These are phyloP conservation scores for Bergia puertoricense DNA, from an alignment of 92 coral and sea anemone genomes.

Conservation along the genomic window DNA sequence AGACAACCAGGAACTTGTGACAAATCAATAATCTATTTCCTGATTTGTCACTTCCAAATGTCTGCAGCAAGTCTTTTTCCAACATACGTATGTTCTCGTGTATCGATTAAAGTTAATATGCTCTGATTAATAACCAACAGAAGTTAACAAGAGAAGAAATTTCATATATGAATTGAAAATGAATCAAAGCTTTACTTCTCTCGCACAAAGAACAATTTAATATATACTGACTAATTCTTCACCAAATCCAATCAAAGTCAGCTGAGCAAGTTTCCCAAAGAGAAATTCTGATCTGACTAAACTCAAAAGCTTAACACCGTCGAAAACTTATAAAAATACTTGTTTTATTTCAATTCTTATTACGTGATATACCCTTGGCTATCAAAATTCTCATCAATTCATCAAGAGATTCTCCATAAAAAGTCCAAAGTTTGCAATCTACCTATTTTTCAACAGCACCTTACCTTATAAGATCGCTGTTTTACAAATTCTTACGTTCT, in stretches of 20 bases:
- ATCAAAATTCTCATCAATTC: conserved; percentile 15
- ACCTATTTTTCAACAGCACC: neutral
- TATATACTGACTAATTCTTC: neutral
- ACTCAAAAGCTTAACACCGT: neutral
- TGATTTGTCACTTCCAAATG: neutral
- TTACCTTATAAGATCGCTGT: neutral
- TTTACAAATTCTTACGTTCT: neutral
- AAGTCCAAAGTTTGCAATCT: neutral
- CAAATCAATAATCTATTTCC: neutral
- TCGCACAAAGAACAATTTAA: too few species aligned
- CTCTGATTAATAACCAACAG: neutral
- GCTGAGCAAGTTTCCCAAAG: too few species aligned
- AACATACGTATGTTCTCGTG: neutral
- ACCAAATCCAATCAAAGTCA: neutral
- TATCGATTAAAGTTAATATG: neutral
- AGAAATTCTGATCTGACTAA: too few species aligned
- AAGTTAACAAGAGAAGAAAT: neutral
- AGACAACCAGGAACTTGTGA: neutral
- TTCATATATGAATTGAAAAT: too few species aligned
- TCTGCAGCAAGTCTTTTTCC: neutral
- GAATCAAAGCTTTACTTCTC: too few species aligned
- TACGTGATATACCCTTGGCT: conserved; percentile 1
- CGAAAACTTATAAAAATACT: neutral
- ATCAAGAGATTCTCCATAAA: neutral
- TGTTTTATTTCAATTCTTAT: neutral